Conservation (phyloP, 1,140 invertebrate species). For the Trypoxylus dichotomus region DNA sequence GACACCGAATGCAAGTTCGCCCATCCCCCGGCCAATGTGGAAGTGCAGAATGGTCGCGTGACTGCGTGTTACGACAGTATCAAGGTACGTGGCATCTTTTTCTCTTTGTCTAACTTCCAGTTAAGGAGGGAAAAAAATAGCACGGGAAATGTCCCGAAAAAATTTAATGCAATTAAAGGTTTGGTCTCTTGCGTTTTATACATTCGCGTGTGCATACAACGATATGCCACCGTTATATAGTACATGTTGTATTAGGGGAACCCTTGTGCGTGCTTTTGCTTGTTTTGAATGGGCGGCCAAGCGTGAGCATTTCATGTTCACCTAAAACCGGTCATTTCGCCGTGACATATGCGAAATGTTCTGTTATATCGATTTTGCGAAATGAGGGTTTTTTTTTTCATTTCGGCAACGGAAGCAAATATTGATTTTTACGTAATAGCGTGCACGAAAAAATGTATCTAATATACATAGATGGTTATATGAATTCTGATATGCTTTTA, state of each 20-base stretch:
- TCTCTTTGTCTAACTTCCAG: background rate
- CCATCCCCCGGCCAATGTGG: constrained; percentile 98
- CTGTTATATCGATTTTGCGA: background rate
- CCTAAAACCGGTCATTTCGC: background rate
- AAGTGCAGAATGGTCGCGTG: constrained; percentile 99
- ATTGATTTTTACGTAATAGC: background rate
- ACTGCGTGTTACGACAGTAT: constrained; percentile 99
- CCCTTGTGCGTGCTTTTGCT: background rate
- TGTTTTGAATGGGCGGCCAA: background rate
- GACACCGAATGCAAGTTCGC: constrained; percentile 99
- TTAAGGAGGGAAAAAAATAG: background rate
- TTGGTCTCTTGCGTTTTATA: background rate
- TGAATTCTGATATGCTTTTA: no score
- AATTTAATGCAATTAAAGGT: background rate
- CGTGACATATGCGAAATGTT: background rate
- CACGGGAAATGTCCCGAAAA: background rate
- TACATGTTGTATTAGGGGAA: background rate
- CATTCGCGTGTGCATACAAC: no score
- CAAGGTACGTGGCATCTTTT: constrained; percentile 78
- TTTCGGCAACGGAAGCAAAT: background rate
- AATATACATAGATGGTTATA: no score
- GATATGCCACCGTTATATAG: no score
- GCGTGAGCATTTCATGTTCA: background rate
- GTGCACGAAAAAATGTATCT: no score
- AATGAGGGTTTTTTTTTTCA: background rate